A percentile compares a stretch with the other conserved stretches of the same genome.
Conservation (phyloP, 1,140 invertebrate species). For the Sesamia nonagrioides region DNA sequence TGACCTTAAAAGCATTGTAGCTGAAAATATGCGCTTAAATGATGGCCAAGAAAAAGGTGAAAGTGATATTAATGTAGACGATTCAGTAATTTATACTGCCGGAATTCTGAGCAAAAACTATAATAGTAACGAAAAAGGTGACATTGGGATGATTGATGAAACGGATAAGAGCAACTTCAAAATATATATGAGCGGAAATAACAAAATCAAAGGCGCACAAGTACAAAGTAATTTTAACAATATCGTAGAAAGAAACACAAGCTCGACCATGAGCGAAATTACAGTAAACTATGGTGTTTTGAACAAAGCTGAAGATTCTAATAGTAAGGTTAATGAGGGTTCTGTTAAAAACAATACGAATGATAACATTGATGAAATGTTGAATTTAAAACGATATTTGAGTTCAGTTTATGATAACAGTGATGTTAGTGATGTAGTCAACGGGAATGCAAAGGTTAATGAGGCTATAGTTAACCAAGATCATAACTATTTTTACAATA, state of each 20-base stretch:
- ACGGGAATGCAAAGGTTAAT: not conserved
- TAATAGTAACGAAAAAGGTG: not conserved
- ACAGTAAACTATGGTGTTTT: not conserved
- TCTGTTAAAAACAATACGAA: not conserved
- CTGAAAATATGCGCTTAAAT: not conserved
- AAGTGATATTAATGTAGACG: not conserved
- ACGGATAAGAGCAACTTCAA: not conserved
- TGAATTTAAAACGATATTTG: not conserved
- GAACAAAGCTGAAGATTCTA: not conserved
- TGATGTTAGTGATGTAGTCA: not conserved
- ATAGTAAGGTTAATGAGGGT: not conserved
- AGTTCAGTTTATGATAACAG: not conserved
- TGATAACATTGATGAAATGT: not conserved
- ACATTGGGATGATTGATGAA: slow-evolving; percentile 3
- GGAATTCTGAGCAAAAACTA: not conserved
- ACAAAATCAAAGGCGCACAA: not conserved
- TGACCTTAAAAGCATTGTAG: not conserved
- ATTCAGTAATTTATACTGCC: not conserved
- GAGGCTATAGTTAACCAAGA: not conserved
- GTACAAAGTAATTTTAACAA: not conserved
- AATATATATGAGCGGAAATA: not conserved
- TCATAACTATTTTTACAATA: not conserved
- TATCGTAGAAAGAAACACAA: not conserved
- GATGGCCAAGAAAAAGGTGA: not conserved
- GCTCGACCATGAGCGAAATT: not conserved